Base-by-base conservation (phyloP, 2,113 vertebrate species). In the Cisticola juncidis region DNA sequence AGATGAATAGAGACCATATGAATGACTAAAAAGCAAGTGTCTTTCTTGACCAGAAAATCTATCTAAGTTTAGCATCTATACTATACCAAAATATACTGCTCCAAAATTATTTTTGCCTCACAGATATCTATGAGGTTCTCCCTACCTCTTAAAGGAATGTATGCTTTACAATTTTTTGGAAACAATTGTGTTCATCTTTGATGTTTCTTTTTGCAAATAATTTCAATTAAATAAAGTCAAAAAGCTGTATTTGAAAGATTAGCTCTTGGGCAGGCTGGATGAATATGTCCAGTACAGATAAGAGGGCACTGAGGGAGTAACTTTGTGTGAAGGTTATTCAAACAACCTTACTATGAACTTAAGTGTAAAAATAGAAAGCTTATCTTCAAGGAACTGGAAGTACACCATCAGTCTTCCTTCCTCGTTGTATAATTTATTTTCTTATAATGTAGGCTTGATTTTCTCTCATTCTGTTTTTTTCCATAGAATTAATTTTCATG, bases 191-290 rank as follows among this genome's bases (percentile, higher is more conserved):
- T 74, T 92, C 62, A 82, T 4, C 38, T 95, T 71, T 76, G 56
- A 64, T 47, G 22, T 29, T 74, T 78, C 23, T 31, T 86, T 90
- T 92, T 40, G 51, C 14, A 94, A 88, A 79, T 38, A 0, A 38
- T 31, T 93, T 94, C 35, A 76, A 60, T 47, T 71, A 85, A 79
- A 79, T 76, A 12, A 53, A 57, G 36, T 72, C 76, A 0, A 79
- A 82, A 82, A 68, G 4, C n/a, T 86, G n/a, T 69, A 19, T 77
- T 90, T 95, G 53, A 85, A 95, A 94, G 74, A 80, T 38, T 68
- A 79, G 48, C 42, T 66, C 42, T 79, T 70, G 40, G 38, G 17
- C 45, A 81, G 48, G 20, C 53, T 92, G 78, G 31, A 58, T 76
- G 60, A 79, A 33, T 24, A 29, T 45, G 35, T 22, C 77, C 61